Evolutionary conservation across 2,113 vertebrate species (phyloP), one percentile per base, ranked within the genome.

Genomic region (Nesogale talazaci): DNA sequence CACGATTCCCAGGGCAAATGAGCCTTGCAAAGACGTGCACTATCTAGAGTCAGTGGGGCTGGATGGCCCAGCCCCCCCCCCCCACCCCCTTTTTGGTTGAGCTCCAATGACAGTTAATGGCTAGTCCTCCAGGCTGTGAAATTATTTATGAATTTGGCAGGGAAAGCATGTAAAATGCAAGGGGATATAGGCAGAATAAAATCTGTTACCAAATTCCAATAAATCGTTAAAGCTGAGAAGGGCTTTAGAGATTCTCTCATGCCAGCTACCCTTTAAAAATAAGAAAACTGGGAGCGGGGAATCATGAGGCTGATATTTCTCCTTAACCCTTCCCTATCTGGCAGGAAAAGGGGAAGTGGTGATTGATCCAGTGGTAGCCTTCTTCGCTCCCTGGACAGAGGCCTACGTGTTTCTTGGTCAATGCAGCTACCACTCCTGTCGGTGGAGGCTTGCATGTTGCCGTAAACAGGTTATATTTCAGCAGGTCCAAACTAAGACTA

Each of bases 111-210:
- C 80, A 90, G 86, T 76, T 96, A 96, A 94, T 97, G 94, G 56
- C 67, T 94, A 23, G 92, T 96, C 78, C 40, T 75, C 86, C 40
- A 94, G 92, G 67, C 84, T 93, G 38, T 92, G 84, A 89, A 93
- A 92, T 96, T 89, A 95, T 95, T 96, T 91, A 94, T 91, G 91
- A 95, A 78, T 78, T 91, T 86, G 81, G 91, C 86, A 89, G 52
- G 52, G 87, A 27, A 59, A 56, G 40, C 56, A 84, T 89, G 34
- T 70, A 86, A 94, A 93, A 91, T 31, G 36, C 72, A 93, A 92
- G 88, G 76, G 31, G 57, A 67, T 90, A 52, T 72, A 86, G 83
- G 77, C 65, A 90, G 67, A 59, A 76, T 83, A 56, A 74, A 38
- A 23, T 42, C 63, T 89, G 25, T 84, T 87, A 89, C 42, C 61